These are phyloP conservation scores for Nymphalis c-album DNA, from an alignment of 2,888 invertebrate species.

Conservation along the genomic window DNA sequence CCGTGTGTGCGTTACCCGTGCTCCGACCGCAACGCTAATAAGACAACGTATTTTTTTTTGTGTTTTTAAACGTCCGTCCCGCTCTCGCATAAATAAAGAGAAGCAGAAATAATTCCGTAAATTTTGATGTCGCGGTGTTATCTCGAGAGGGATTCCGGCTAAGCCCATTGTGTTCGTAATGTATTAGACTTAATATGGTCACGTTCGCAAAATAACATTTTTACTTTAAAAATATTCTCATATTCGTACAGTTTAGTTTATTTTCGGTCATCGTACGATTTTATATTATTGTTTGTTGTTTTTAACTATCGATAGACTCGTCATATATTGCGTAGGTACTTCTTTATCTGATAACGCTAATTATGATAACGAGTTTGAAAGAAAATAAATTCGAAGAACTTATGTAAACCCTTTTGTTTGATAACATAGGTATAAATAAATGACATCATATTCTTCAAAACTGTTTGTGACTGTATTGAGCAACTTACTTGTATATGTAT, in stretches of 20 bases:
- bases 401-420: constrained; percentile 4
- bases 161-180: constrained; percentile 10
- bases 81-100: not conserved
- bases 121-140: constrained; percentile 11
- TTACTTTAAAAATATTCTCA: not conserved
- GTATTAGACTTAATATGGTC: not conserved
- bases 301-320: too few relatives aligned
- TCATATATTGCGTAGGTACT: not conserved
- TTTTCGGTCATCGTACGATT: not conserved
- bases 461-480: too few relatives aligned
- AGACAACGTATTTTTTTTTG: constrained; percentile 13
- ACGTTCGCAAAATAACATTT: not conserved
- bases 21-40: constrained; percentile 16
- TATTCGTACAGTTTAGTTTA: not conserved
- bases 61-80: constrained; percentile 23
- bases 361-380: not conserved
- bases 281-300: not conserved
- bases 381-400: not conserved
- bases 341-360: constrained; percentile 16
- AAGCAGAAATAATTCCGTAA: not conserved
- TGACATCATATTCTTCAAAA: not conserved
- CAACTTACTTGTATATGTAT: too few relatives aligned
- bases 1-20: constrained; percentile 33
- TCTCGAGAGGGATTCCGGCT: constrained; percentile 10
- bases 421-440: not conserved